Percentiles rank a stretch among this genome's conserved stretches.
Evolutionary conservation across 2,113 vertebrate genomes (phyloP).

Genomic region (Oryzias woworae): DNA sequence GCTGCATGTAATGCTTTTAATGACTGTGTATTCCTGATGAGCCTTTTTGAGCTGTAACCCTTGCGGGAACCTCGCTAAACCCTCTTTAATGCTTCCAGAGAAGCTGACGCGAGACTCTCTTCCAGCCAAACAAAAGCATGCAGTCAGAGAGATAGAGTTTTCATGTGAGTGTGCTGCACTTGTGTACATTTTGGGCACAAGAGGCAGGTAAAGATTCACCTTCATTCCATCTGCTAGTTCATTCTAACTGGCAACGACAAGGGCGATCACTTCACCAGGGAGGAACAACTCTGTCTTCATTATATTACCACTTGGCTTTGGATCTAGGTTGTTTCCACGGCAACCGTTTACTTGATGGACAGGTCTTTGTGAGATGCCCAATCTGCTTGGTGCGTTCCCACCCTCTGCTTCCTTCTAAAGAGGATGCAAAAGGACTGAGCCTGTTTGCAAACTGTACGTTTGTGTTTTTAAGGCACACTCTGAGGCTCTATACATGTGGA

Average conservation of each 20-base stretch:
- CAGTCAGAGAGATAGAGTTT: background rate
- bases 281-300: constrained; percentile 55
- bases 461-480: background rate
- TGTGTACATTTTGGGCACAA: constrained; percentile 21
- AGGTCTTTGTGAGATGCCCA: constrained; percentile 62
- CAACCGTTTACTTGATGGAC: constrained; percentile 75
- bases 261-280: constrained; percentile 44
- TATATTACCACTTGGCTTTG: constrained; percentile 58
- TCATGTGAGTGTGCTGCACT: background rate
- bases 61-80: constrained; percentile 22
- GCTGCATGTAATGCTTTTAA: constrained; percentile 52
- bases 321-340: constrained; percentile 85
- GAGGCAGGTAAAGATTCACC: constrained; percentile 16
- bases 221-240: constrained; percentile 8
- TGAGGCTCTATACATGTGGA: no score
- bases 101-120: constrained; percentile 6
- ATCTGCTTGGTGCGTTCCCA: constrained; percentile 50
- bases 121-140: constrained; percentile 5
- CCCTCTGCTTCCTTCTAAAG: constrained; percentile 31
- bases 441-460: constrained; percentile 10
- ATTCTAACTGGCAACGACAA: constrained; percentile 34
- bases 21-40: constrained; percentile 51
- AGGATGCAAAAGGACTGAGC: constrained; percentile 25
- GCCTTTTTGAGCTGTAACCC: constrained; percentile 27
- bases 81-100: constrained; percentile 15